These are phyloP conservation scores for Apoda limacodes DNA, from an alignment of 2,888 invertebrate genomes.

Conservation along the genomic window DNA sequence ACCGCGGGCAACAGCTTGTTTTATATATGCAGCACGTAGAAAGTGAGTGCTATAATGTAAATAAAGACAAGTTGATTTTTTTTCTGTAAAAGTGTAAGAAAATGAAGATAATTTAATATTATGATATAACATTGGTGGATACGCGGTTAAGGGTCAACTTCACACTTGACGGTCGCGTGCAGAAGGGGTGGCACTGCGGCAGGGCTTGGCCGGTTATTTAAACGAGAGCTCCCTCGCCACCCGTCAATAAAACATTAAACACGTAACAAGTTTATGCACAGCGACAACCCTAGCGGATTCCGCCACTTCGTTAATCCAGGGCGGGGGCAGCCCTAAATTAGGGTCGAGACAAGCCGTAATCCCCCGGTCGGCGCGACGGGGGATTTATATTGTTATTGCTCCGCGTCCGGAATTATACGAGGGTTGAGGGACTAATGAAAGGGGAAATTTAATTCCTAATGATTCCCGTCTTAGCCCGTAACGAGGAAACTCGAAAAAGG, in stretches of 20 bases:
- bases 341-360: conserved; percentile 71
- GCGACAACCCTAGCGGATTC: conserved; percentile 69
- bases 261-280: conserved; percentile 69
- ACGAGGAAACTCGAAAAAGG: conserved; percentile 69
- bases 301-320: conserved; percentile 70
- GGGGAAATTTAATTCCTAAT: conserved; percentile 71
- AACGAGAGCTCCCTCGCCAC: conserved; percentile 62
- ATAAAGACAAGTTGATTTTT: conserved; percentile 2
- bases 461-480: conserved; percentile 70
- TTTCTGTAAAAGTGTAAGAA: conserved; percentile 4
- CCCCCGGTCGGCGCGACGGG: conserved; percentile 69
- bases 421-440: conserved; percentile 71
- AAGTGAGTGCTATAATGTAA: too few species aligned
- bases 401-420: conserved; percentile 70
- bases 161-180: conserved; percentile 15
- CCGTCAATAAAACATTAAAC: conserved; percentile 70
- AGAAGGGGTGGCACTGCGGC: conserved; percentile 27
- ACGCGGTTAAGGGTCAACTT: conserved; percentile 9
- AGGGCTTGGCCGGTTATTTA: conserved; percentile 50
- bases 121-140: conserved; percentile 1
- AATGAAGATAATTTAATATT: too few species aligned
- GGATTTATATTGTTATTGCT: conserved; percentile 71
- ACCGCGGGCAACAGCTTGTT: too few species aligned
- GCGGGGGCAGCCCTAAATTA: conserved; percentile 70
- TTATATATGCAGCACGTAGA: too few species aligned